Evolutionary conservation across 92 coral and sea anemone genomes (phyloP).

Genomic region (Palythoa grandis): DNA sequence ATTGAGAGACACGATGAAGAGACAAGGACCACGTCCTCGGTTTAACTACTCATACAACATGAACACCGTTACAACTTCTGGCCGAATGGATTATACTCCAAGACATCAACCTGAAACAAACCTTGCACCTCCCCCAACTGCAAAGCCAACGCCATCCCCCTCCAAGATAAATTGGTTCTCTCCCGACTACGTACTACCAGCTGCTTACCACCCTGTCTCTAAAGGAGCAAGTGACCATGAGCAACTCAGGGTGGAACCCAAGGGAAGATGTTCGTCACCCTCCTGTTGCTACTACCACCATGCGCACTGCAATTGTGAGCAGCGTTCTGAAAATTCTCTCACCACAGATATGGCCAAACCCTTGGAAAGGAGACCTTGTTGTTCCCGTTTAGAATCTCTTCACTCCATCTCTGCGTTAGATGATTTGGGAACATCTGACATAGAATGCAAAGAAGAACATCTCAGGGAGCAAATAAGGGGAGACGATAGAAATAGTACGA

Average conservation of each 20-base stretch:
- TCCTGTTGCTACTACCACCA: conserved; percentile 32
- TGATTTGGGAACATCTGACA: not conserved
- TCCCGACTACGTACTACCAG: conserved; percentile 40
- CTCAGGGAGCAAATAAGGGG: not conserved
- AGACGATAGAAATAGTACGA: not conserved
- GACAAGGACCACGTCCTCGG: not conserved
- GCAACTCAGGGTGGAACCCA: not conserved
- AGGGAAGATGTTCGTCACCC: conserved; percentile 15
- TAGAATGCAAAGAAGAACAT: not conserved
- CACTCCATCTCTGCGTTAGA: not conserved
- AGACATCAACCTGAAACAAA: conserved; percentile 4
- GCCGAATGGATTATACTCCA: not conserved
- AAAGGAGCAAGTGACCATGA: not conserved
- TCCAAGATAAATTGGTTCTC: conserved; percentile 11
- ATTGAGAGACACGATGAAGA: conserved; percentile 3
- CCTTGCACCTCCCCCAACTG: not conserved
- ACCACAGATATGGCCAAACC: not conserved
- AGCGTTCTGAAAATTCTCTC: not conserved
- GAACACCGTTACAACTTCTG: not conserved
- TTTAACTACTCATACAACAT: not conserved
- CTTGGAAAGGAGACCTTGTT: not conserved
- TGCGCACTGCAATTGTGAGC: conserved; percentile 35
- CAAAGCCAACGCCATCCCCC: not conserved
- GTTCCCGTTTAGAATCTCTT: not conserved
- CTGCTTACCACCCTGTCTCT: conserved; percentile 15